Evolutionary conservation across 2,888 invertebrate species (phyloP), one percentile per base, ranked within the genome.

Genomic region (Seira ritae): DNA sequence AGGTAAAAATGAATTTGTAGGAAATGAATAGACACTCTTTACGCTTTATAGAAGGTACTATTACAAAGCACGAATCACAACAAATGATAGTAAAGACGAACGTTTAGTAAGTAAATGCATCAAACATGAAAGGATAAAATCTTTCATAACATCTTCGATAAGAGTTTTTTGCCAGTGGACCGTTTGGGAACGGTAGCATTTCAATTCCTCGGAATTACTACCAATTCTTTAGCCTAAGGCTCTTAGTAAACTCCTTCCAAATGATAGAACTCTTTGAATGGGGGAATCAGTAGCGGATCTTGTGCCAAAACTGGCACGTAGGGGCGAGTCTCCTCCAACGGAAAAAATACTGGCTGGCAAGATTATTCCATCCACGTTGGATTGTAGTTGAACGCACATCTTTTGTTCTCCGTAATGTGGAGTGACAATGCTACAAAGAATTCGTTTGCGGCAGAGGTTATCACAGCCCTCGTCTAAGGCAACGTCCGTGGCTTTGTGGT

Each of bases 401-500:
- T 88, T 89, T 19, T 88, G 89, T 73, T 93, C 92, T 90, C 92
- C 92, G 31, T 92, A 90, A 50, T 93, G 92, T n/a, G 93, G 92
- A 0, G 92, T 92, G 3, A 93, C 92, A 70, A 93, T 92, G 88
- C 91, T 91, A 89, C 94, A 94, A 0, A 94, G 88, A 66, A 92
- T 91, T 65, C 92, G 90, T 8, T 92, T 90, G 86, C 92, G 92
- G 86, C 94, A 94, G 3, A 90, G 80, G 3, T 90, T 89, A 79
- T 92, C 90, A 86, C 94, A 94, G 65, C 82, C 86, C 37, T 89
- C 78, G 0, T 90, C 90, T 91, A 93, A 92, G 17, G 91, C 91
- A 4, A 90, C 90, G 84, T 92, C 92, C 24, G 92, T 92, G 46
- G 92, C 86, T 90, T 93, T 93, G 0, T 92, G 91, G 85, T 91